These are phyloP conservation scores for Dendrolimus houi DNA, from an alignment of 2,888 invertebrate species.

Conservation along the genomic window DNA sequence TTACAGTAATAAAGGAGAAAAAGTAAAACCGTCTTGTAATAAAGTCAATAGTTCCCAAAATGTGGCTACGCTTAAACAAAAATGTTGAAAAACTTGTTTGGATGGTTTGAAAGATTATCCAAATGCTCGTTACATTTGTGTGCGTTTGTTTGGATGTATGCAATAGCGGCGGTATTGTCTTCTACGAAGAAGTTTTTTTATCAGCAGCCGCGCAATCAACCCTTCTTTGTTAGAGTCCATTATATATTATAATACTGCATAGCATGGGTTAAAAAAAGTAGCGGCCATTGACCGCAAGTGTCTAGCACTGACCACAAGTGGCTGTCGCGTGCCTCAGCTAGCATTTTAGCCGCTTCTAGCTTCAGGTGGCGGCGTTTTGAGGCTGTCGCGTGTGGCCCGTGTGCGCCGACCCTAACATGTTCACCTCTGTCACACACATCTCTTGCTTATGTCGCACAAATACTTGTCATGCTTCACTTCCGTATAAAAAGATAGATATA, in stretches of 20 bases:
- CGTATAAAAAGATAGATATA: no score
- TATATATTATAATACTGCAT: constrained; percentile 15
- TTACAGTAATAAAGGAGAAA: constrained; percentile 17
- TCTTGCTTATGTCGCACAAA: no score
- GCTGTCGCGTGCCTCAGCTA: constrained; percentile 21
- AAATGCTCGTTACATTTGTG: constrained; percentile 18
- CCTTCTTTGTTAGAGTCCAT: constrained; percentile 24
- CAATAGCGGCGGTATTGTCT: constrained; percentile 15
- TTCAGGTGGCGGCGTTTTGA: no score
- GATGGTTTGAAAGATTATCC: constrained; percentile 17
- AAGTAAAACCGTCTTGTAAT: constrained; percentile 18
- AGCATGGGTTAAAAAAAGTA: constrained; percentile 11
- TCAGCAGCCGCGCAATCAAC: constrained; percentile 19
- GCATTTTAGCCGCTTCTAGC: constrained; percentile 11
- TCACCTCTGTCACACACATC: no score
- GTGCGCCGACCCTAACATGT: neutral
- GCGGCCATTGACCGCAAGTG: constrained; percentile 15
- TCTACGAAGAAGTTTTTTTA: constrained; percentile 19
- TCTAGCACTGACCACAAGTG: constrained; percentile 17
- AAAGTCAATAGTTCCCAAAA: constrained; percentile 21
- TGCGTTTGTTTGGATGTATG: constrained; percentile 19
- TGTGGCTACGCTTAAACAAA: constrained; percentile 19
- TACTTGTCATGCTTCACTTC: no score
- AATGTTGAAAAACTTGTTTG: constrained; percentile 21
- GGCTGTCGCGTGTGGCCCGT: neutral